Conservation (phyloP, 2,888 invertebrate species). For the Drosophila mercatorum region DNA sequence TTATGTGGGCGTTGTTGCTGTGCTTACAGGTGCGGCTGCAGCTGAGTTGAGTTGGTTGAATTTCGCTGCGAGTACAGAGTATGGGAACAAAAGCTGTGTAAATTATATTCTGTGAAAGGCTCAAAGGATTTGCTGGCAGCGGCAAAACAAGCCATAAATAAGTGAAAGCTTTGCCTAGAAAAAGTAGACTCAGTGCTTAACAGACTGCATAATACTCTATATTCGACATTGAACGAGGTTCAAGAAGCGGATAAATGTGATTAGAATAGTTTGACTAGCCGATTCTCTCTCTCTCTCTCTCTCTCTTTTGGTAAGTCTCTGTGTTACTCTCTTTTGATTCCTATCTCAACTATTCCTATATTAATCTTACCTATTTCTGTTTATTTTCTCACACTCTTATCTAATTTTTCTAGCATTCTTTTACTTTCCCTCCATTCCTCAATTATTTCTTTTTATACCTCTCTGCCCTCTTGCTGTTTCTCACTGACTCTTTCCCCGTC, state of each 20-base stretch:
- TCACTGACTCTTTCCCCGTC: no score
- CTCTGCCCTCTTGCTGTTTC: no score
- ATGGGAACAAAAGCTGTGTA: constrained; percentile 25
- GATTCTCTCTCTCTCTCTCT: neutral
- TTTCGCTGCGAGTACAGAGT: constrained; percentile 22
- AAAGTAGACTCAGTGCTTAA: no score
- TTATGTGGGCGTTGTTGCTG: constrained; percentile 51
- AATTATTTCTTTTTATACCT: no score
- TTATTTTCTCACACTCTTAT: no score
- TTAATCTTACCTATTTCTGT: no score
- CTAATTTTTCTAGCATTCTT: no score
- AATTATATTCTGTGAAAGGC: constrained; percentile 20
- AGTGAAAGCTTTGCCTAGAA: neutral
- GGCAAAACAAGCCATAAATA: neutral
- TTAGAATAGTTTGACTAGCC: neutral
- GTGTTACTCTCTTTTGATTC: no score
- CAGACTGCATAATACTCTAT: constrained; percentile 7
- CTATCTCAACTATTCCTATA: no score
- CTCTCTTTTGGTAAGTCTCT: no score
- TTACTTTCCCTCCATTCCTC: no score
- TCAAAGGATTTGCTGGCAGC: constrained; percentile 22
- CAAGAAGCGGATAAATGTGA: neutral
- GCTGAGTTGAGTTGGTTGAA: constrained; percentile 1
- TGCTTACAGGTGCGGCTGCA: constrained; percentile 36
- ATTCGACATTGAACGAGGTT: no score